Evolutionary conservation across 2,113 vertebrate species (phyloP).

Genomic region (Pituophis catenifer): DNA sequence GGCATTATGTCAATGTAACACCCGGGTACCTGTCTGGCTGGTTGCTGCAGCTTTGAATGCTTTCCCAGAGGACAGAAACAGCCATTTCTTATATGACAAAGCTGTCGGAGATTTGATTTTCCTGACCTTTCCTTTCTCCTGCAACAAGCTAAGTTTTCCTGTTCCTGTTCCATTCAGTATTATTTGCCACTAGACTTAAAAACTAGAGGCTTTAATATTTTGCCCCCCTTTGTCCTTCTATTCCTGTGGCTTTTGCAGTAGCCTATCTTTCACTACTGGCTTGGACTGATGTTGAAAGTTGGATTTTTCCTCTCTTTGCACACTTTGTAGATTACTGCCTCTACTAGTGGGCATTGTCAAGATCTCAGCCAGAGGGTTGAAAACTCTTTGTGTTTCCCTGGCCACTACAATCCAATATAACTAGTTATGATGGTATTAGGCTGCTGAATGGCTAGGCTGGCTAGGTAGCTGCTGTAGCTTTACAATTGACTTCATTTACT

Average conservation of each 20-base stretch:
- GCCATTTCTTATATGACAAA: not conserved
- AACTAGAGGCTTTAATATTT: not conserved
- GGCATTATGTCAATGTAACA: not conserved
- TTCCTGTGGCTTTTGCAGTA: not conserved
- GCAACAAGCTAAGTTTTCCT: not conserved
- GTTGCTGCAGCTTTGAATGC: not conserved
- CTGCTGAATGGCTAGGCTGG: not conserved
- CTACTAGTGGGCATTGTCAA: not conserved
- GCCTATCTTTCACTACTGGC: not conserved
- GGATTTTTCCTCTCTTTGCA: not conserved
- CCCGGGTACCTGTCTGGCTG: not conserved
- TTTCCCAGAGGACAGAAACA: not conserved
- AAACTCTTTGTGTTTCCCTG: not conserved
- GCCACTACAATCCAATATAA: not conserved
- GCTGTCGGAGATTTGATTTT: not conserved
- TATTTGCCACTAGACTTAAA: not conserved
- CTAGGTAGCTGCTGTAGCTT: not conserved
- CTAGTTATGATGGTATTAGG: not conserved
- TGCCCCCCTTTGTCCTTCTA: not conserved
- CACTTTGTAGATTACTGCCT: not conserved
- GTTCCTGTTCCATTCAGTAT: not conserved
- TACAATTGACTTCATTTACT: not conserved
- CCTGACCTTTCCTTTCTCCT: not conserved
- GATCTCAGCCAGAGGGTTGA: not conserved
- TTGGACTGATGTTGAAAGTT: not conserved